Evolutionary conservation across 2,888 invertebrate species (phyloP).

Genomic region (Drosophila phalerata): DNA sequence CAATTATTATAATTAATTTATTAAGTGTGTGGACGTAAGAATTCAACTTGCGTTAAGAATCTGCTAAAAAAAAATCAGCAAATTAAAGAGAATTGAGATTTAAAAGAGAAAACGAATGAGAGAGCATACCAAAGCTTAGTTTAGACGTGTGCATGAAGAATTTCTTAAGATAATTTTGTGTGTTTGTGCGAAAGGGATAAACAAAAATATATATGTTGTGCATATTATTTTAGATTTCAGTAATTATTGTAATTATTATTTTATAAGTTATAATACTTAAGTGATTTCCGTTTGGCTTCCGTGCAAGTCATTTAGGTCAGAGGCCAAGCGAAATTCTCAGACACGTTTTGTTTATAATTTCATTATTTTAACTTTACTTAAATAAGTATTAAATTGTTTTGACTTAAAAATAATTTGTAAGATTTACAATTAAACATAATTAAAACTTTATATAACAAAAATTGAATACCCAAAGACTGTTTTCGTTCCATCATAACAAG

Average conservation of each 20-base stretch:
- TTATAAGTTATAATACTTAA: conserved; percentile 25
- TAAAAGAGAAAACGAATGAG: conserved; percentile 16
- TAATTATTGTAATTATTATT: conserved; percentile 40
- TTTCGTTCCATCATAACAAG: conserved; percentile 86
- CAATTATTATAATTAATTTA: conserved; percentile 69
- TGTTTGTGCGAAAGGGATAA: conserved; percentile 14
- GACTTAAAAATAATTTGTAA: conserved; percentile 55
- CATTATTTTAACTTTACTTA: conserved; percentile 29
- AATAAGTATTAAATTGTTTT: conserved; percentile 55
- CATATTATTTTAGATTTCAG: conserved; percentile 43
- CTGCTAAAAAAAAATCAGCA: conserved; percentile 1
- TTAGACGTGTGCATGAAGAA: conserved; percentile 60
- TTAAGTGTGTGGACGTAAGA: conserved; percentile 43
- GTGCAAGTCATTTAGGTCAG: conserved; percentile 53
- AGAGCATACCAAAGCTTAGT: conserved; percentile 78
- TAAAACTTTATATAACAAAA: conserved; percentile 67
- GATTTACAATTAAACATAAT: conserved; percentile 51
- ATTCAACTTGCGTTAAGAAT: conserved; percentile 14
- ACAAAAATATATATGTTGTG: conserved; percentile 51
- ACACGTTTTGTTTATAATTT: conserved; percentile 13
- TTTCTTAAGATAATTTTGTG: conserved; percentile 53
- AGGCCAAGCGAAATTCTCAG: conserved; percentile 38
- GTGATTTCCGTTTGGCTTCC: conserved; percentile 25
- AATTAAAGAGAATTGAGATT: conserved; percentile 26
- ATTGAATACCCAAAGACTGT: conserved; percentile 86